Evolutionary conservation across 2,888 invertebrate genomes (phyloP), one percentile per base, ranked within the genome.

Genomic region (Spatulosminthurus flaviceps): DNA sequence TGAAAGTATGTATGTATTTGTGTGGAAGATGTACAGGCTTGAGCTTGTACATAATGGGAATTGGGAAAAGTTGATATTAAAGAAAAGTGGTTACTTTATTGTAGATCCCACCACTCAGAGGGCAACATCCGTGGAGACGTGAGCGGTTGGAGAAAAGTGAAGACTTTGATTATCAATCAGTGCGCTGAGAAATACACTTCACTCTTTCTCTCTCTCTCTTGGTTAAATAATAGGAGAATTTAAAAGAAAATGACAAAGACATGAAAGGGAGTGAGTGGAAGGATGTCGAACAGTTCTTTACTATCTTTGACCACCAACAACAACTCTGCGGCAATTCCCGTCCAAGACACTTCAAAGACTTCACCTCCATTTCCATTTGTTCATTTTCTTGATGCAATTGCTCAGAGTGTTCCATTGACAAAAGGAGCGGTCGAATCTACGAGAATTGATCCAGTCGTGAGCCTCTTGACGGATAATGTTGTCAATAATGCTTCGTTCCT

Each of bases 201-300:
- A 51, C 51, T 19, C 19, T 19, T 2, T 13, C 41, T 13, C 41
- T 41, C 41, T 13, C 9, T 4, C 2, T 1, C n/a, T 51, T 13
- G 51, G n/a, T 51, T 2, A 51, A 41, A 41, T n/a, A 41, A 41
- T n/a, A n/a, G 4, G 2, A 41, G 34, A 70, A 21, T 70, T 70
- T 4, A 24, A n/a, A 69, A 19, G 24, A 51, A 51, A 19, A 28
- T 28, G 69, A 41, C n/a, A 70, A 70, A n/a, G 70, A 70, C 29
- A 70, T 34, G 70, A 70, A 70, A 41, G 70, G 29, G 70, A 70
- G n/a, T 70, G 21, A 19, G 72, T 13, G 24, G 42, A 72, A 72
- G 72, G 26, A 72, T 72, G 72, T 42, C 72, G 43, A 72, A 34
- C 72, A 22, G 16, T 28, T 72, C 72, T 72, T 43, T 51, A 19